Conservation (phyloP, 2,888 invertebrate genomes). For the Phortica okadai region DNA sequence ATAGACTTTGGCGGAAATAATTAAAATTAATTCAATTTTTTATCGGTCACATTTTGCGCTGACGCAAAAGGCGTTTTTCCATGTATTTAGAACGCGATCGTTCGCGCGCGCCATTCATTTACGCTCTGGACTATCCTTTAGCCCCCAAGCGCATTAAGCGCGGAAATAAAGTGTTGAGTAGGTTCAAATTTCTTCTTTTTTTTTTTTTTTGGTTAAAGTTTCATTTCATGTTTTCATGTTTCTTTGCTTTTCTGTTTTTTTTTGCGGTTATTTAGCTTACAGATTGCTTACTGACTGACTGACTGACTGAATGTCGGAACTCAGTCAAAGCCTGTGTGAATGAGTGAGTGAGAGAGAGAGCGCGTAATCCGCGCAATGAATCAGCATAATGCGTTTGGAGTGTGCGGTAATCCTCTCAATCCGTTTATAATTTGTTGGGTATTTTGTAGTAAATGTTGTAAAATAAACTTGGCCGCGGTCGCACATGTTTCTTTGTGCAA, state of each 20-base stretch:
- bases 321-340: background rate
- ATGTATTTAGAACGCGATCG: background rate
- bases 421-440: background rate
- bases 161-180: constrained; percentile 27
- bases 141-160: constrained; percentile 8
- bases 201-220: background rate
- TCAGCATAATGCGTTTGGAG: constrained; percentile 7
- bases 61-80: constrained; percentile 2
- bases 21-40: constrained; percentile 35
- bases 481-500: background rate
- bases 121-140: background rate
- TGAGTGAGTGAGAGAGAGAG: background rate
- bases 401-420: background rate
- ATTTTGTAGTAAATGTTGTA: background rate
- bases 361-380: constrained; percentile 10
- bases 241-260: background rate
- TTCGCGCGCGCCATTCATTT: background rate
- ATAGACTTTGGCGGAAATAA: constrained; percentile 33
- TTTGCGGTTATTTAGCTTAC: constrained; percentile 16
- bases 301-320: background rate
- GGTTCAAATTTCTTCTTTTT: constrained; percentile 21
- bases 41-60: constrained; percentile 28
- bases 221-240: background rate
- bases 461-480: background rate
- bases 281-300: background rate